These are phyloP conservation scores for Actinia tenebrosa DNA, from an alignment of 64 coral and sea anemone species.

Conservation along the genomic window DNA sequence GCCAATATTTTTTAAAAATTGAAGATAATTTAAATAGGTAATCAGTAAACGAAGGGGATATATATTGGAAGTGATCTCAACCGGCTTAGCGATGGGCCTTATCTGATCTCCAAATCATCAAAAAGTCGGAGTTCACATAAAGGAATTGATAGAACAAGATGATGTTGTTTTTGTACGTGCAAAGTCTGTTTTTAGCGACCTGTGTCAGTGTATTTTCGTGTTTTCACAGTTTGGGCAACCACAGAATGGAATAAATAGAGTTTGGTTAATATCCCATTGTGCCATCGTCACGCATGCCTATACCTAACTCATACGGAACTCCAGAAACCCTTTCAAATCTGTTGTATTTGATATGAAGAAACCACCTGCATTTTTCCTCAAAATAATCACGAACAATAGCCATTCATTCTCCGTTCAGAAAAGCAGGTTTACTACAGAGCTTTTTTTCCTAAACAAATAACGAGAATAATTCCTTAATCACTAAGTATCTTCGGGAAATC, in stretches of 20 bases:
- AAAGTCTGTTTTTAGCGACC: not conserved
- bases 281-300: not conserved
- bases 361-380: not conserved
- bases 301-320: not conserved
- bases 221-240: not conserved
- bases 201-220: not conserved
- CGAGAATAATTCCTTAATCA: too few relatives aligned
- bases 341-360: not conserved
- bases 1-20: not conserved
- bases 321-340: not conserved
- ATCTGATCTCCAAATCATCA: not conserved
- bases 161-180: not conserved
- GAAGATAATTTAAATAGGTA: not conserved
- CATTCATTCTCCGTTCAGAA: not conserved
- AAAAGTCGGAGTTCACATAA: not conserved
- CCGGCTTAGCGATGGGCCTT: not conserved
- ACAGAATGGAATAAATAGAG: conserved; percentile 5
- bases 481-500: too few relatives aligned
- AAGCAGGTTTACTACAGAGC: too few relatives aligned
- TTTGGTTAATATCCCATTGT: not conserved
- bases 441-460: too few relatives aligned
- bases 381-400: not conserved
- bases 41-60: not conserved
- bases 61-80: not conserved
- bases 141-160: not conserved